Base-by-base conservation (phyloP, 2,797 vertebrate genomes). In the Odontamblyopus rebecca region DNA sequence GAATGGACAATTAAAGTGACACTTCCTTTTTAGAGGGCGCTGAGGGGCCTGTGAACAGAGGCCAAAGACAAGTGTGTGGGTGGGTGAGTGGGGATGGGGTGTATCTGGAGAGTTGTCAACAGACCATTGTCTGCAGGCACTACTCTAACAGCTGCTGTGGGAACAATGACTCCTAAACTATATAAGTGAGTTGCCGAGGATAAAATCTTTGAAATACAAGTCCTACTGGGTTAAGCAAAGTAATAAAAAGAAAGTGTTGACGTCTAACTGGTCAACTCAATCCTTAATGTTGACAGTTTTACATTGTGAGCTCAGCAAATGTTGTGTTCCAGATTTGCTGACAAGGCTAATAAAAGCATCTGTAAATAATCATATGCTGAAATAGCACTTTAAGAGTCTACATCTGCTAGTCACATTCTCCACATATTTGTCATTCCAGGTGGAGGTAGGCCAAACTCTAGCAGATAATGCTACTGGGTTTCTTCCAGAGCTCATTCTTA, bases 341-440 rank as follows among this genome's bases (percentile, higher is more conserved):
- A n/a, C 56, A 56, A 2, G 44, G 18, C 48, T 8, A 32, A 67
- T 32, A 6, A 54, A 67, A n/a, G 18, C 30, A 16, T 41, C 44
- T 41, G 35, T 38, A 11, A 35, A 51, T 16, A 63, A 38, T 67
- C 26, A 59, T 18, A 67, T 12, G 53, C 71, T 63, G 13, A 72
- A 29, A 70, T 51, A 32, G 68, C 8, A 32, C 65, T 62, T 16
- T 23, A 68, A 41, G 60, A 54, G 32, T 73, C 74, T 70, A 54
- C 76, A 70, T 84, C 57, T 69, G 71, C 62, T 75, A 41, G 78
- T 73, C 83, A 85, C 82, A 89, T 88, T 87, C 83, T 83, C 82
- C 0, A 76, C 85, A 89, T 92, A 75, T 79, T 89, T 91, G 68
- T 70, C 89, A 88, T 93, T 92, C 86, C 89, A 78, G 80, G 57